These are phyloP conservation scores for Nymphalis urticae DNA, from an alignment of 2,888 invertebrate genomes.

Conservation along the genomic window DNA sequence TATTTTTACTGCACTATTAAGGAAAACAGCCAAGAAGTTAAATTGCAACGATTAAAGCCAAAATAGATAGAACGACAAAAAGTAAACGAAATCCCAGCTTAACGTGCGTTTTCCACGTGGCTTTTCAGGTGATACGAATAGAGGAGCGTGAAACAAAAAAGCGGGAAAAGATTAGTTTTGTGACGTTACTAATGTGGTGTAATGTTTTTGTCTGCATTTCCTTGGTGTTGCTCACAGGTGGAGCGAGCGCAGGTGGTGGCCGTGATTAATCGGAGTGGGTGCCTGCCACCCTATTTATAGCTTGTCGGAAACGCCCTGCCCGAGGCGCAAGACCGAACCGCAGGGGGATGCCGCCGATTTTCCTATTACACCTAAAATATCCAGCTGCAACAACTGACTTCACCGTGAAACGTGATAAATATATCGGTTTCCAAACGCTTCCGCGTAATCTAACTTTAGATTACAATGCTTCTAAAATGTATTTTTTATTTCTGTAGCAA, in stretches of 20 bases:
- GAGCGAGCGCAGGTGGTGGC: constrained; percentile 61
- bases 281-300: constrained; percentile 65
- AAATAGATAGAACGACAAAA: constrained; percentile 29
- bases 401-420: constrained; percentile 36
- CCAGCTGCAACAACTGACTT: constrained; percentile 40
- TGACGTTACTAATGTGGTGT: constrained; percentile 54
- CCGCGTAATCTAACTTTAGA: constrained; percentile 27
- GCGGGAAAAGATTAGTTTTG: constrained; percentile 47
- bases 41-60: constrained; percentile 24
- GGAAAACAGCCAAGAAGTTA: constrained; percentile 16
- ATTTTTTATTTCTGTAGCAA: not conserved
- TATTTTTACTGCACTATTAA: constrained; percentile 17
- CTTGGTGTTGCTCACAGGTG: constrained; percentile 52
- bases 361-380: constrained; percentile 48
- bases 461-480: constrained; percentile 13
- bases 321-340: constrained; percentile 55
- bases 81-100: constrained; percentile 33
- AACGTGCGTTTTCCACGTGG: constrained; percentile 34
- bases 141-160: constrained; percentile 36
- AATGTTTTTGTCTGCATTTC: constrained; percentile 59
- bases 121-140: constrained; percentile 36
- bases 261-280: constrained; percentile 68
- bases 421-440: constrained; percentile 35
- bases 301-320: constrained; percentile 55
- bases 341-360: constrained; percentile 52